Conservation (phyloP, 2,113 vertebrate species). For the Callaeas wilsoni region DNA sequence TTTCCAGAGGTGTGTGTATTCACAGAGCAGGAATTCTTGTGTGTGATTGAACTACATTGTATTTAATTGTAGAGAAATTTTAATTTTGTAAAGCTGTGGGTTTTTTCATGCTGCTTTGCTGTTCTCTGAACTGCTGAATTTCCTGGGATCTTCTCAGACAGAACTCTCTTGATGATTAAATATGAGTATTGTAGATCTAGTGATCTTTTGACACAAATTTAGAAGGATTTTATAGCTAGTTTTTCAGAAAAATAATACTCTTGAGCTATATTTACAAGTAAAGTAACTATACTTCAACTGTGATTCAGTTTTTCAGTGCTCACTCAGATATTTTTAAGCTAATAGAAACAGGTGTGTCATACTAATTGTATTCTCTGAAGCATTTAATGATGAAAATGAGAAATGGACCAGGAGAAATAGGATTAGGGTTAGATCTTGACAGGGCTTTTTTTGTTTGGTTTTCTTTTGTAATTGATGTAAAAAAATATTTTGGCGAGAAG, state of each 20-base stretch:
- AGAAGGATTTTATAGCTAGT: neutral
- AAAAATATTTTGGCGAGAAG: neutral
- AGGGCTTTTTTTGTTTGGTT: neutral
- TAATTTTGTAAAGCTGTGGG: neutral
- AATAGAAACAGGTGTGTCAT: neutral
- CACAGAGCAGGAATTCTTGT: neutral
- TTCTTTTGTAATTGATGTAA: neutral
- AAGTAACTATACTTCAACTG: neutral
- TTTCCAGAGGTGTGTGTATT: neutral
- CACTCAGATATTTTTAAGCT: neutral
- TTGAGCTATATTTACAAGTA: neutral
- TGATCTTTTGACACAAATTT: neutral
- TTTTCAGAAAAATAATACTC: neutral
- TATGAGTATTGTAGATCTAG: accelerated
- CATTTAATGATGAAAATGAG: neutral
- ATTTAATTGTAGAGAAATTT: neutral
- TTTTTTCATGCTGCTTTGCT: neutral
- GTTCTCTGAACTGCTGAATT: neutral
- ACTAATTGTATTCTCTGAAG: neutral
- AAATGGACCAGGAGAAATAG: neutral
- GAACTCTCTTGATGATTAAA: neutral
- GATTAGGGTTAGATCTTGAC: neutral
- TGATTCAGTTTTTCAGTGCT: neutral
- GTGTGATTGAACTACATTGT: accelerated
- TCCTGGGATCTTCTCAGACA: neutral